Conservation (phyloP, 2,113 vertebrate genomes). For the Bettongia penicillata region DNA sequence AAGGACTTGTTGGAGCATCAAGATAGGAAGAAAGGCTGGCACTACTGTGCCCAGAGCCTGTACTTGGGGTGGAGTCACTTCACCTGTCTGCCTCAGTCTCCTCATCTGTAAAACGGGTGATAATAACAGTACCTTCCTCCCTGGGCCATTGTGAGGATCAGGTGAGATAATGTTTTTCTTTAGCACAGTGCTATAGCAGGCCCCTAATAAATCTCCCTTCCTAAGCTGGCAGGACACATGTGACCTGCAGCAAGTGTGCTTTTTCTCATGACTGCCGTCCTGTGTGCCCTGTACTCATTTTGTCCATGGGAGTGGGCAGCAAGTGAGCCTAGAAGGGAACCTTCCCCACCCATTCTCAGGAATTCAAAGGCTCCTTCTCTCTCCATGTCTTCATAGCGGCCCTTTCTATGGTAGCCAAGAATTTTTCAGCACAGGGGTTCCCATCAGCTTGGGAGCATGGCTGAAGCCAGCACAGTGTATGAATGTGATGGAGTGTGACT, state of each 20-base stretch:
- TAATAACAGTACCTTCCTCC: not conserved
- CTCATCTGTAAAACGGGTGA: not conserved
- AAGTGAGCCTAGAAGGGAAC: too few species aligned
- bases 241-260: not conserved
- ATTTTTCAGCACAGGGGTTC: not conserved
- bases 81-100: not conserved
- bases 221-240: not conserved
- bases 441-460: not conserved
- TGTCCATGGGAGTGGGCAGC: too few species aligned
- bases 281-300: too few species aligned
- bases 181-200: not conserved
- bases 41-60: not conserved
- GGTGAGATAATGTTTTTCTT: not conserved
- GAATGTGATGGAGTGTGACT: not conserved
- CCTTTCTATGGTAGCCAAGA: too few species aligned
- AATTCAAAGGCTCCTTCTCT: too few species aligned
- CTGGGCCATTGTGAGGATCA: too few species aligned
- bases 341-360: too few species aligned
- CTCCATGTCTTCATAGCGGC: too few species aligned
- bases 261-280: not conserved
- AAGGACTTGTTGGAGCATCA: constrained; percentile 36
- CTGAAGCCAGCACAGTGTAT: not conserved
- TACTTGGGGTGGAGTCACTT: too few species aligned
- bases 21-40: too few species aligned
- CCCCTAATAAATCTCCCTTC: not conserved